A percentile compares a stretch with the other conserved stretches of the same genome.
Evolutionary conservation across 2,113 vertebrate species (phyloP).

Genomic region (Macrotis lagotis): DNA sequence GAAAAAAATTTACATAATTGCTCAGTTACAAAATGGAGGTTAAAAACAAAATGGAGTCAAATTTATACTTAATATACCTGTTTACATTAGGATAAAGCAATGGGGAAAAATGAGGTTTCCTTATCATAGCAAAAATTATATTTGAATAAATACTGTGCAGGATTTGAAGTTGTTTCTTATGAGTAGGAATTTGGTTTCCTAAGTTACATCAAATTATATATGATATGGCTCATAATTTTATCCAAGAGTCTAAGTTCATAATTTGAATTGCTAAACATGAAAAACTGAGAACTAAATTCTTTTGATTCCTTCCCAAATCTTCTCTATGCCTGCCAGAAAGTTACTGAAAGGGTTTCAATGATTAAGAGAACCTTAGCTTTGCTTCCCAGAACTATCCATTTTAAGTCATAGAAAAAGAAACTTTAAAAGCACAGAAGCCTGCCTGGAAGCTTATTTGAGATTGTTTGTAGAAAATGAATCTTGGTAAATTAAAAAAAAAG

Average conservation of each 20-base stretch:
- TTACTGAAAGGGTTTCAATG: background rate
- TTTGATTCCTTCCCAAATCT: background rate
- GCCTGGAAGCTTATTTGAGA: background rate
- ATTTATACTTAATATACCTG: background rate
- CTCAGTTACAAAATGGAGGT: background rate
- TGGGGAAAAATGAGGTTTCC: background rate
- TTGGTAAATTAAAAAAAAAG: background rate
- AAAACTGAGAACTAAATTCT: background rate
- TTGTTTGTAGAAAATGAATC: background rate
- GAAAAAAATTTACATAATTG: background rate
- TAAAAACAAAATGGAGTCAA: background rate
- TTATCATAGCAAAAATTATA: background rate
- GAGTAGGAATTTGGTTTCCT: background rate
- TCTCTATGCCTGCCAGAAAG: background rate
- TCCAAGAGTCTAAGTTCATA: background rate
- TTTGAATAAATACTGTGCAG: background rate
- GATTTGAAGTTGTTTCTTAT: background rate
- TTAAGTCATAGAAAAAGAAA: background rate
- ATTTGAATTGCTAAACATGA: background rate
- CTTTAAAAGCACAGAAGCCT: background rate
- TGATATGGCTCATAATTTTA: background rate
- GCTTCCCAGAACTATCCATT: background rate
- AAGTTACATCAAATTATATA: background rate
- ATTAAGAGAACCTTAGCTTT: background rate
- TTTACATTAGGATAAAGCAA: background rate